Conservation (phyloP, 2,113 vertebrate species). For the Odobenus rosmarus region DNA sequence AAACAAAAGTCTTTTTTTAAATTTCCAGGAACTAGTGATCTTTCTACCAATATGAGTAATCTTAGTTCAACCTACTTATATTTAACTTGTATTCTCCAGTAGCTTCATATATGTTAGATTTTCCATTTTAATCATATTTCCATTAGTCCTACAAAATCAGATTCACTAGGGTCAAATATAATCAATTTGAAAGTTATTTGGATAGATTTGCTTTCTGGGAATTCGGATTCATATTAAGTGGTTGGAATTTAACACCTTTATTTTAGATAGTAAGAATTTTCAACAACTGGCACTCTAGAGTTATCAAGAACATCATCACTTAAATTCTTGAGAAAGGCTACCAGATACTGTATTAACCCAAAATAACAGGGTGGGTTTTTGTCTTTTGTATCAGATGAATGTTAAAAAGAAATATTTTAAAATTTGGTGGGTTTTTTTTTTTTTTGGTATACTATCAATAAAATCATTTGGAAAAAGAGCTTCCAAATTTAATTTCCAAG, state of each 20-base stretch:
- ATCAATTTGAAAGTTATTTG: slow-evolving; percentile 52
- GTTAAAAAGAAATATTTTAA: slow-evolving; percentile 11
- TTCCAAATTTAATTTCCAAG: slow-evolving; percentile 77
- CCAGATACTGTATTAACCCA: background rate
- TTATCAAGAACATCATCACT: background rate
- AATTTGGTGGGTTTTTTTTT: background rate
- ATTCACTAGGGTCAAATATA: background rate
- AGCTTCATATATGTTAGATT: background rate
- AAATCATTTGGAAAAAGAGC: background rate
- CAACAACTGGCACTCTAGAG: background rate
- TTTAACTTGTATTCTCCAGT: slow-evolving; percentile 18
- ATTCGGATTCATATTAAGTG: background rate
- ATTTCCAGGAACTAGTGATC: background rate
- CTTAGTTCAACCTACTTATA: background rate
- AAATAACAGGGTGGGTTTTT: background rate
- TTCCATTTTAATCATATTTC: slow-evolving; percentile 20
- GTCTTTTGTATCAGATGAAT: background rate
- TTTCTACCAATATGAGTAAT: background rate
- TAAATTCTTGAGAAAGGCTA: background rate
- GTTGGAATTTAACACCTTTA: background rate
- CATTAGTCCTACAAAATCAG: slow-evolving; percentile 34
- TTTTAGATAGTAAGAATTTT: slow-evolving; percentile 25
- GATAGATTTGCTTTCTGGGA: slow-evolving; percentile 38
- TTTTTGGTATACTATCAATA: background rate
- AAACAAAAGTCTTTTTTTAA: background rate